These are phyloP conservation scores for Scyliorhinus canicula DNA, from an alignment of 2,797 vertebrate genomes.

Conservation along the genomic window DNA sequence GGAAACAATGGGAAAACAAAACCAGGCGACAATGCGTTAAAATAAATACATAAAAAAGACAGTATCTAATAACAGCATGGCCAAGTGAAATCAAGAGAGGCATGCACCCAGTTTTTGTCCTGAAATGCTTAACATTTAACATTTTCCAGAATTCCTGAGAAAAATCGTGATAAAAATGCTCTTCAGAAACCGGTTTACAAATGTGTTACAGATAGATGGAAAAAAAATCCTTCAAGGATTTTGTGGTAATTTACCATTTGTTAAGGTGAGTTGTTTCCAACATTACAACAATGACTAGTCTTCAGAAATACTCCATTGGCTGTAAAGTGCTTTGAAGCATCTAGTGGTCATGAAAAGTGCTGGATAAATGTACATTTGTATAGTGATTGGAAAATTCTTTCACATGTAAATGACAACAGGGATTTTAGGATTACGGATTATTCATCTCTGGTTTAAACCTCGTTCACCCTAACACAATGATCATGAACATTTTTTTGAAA, in stretches of 20 bases:
- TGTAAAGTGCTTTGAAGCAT: not conserved
- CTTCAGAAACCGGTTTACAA: not conserved
- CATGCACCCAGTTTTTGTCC: not conserved
- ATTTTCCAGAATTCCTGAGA: not conserved
- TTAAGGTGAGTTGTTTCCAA: not conserved
- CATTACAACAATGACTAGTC: not conserved
- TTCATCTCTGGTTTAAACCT: not conserved
- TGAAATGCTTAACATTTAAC: not conserved
- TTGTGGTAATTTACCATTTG: not conserved
- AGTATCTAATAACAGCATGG: not conserved
- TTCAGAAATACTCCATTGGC: not conserved
- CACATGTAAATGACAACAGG: not conserved
- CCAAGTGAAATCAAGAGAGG: not conserved
- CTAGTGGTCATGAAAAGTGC: not conserved
- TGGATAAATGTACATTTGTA: not conserved
- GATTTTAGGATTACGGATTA: not conserved
- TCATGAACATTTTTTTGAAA: not conserved
- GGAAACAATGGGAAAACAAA: constrained; percentile 41
- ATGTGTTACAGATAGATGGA: not conserved
- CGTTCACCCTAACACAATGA: not conserved
- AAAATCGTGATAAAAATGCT: not conserved
- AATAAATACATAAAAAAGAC: not conserved
- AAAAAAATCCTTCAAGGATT: not conserved
- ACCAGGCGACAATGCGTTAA: not conserved
- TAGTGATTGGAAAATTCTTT: not conserved